phyloP scores from a whole-genome alignment of 2,113 vertebrate species.

The Nyctibius bracteatus region DNA sequence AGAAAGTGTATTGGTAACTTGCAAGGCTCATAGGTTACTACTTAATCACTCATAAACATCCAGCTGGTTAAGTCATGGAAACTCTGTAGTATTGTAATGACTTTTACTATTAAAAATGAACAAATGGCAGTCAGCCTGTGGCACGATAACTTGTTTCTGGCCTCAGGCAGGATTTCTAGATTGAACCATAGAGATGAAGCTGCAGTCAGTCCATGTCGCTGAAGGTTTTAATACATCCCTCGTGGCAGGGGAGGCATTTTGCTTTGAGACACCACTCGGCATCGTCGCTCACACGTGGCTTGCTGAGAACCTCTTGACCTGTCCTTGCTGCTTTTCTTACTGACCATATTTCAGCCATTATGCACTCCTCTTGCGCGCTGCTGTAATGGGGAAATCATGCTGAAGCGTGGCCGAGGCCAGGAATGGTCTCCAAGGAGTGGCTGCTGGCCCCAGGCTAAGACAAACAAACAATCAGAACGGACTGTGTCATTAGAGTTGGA shows the following conservation, averaged over 20 bases:
- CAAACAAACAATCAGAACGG: constrained; percentile 46
- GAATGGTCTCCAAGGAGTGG: background rate
- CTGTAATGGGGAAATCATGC: background rate
- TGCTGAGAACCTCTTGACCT: background rate
- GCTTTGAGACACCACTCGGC: background rate
- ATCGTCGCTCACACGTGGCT: background rate
- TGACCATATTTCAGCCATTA: background rate
- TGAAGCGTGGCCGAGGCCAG: background rate
- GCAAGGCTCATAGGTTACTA: background rate
- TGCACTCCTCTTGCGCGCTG: background rate
- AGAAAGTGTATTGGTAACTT: background rate
- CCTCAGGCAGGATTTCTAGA: background rate
- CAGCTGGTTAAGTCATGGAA: constrained; percentile 61
- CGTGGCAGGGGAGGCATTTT: background rate
- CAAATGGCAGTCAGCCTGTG: constrained; percentile 46
- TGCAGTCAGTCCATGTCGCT: background rate
- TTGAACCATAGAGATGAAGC: background rate
- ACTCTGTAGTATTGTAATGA: constrained; percentile 8
- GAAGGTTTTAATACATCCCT: background rate
- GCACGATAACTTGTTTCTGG: constrained; percentile 8
- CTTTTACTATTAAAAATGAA: constrained; percentile 56
- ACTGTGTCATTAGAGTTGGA: constrained; percentile 12
- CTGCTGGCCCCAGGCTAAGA: constrained; percentile 53
- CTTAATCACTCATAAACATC: background rate
- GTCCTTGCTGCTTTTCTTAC: constrained; percentile 25